Base-by-base conservation (phyloP, 2,797 vertebrate species). In the Tinamus major region DNA sequence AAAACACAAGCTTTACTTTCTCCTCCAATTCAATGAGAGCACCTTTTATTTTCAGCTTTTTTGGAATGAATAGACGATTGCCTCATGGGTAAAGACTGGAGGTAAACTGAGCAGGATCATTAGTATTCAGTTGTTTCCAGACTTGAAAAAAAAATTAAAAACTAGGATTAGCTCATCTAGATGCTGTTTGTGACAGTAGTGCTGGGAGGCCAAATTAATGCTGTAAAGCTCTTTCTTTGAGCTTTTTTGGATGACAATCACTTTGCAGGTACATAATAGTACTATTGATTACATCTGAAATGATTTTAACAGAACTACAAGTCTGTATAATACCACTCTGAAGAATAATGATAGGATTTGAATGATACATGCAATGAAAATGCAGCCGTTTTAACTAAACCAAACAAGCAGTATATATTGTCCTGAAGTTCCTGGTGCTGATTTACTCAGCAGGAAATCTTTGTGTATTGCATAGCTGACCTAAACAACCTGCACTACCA, bases 301-400 rank as follows among this genome's bases (percentile, higher is more conserved):
- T 2, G 4, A 94, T 61, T 76, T 90, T 92, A 91, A 88, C 67
- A 83, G 62, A 75, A 64, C 48, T 44, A 76, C 29, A 61, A 72
- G 76, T 90, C 27, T 77, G 65, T 84, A 13, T 61, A 44, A 70
- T 46, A 49, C 11, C 9, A 31, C 13, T 87, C 48, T 33, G 31
- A 83, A 91, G 72, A 85, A 69, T 48, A 82, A 89, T n/a, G 10
- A 23, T 17, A 35, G n/a, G 20, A 79, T 84, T 84, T 72, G 76
- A 95, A 83, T 72, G 18, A 7, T 13, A 67, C 53, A 7, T 49
- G 13, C 61, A 56, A 69, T 81, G 85, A 96, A 93, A 95, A 58
- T 26, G 44, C 64, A 5, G 2, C 23, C 0, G 63, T 89, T 97
- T 93, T 78, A 89, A 80, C 71, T 94, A 94, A 91, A 91, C 27